Evolutionary conservation across 23 tunicate genomes (phyloP), one percentile per base, ranked within the genome.

Genomic region (Halocynthia aurantium): DNA sequence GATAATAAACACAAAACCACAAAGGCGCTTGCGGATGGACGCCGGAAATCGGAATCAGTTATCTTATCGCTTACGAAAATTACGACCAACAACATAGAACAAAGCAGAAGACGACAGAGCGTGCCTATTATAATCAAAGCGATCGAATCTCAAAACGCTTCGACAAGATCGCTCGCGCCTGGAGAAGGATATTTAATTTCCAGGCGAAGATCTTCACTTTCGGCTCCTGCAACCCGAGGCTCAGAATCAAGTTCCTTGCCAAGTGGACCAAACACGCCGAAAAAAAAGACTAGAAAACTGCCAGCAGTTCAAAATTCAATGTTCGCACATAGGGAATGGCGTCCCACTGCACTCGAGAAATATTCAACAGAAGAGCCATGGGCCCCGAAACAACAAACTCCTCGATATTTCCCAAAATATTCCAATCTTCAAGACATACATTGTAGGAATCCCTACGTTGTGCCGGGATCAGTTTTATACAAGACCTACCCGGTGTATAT

Each of bases 181-280:
- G 78, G 85, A 40, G 78, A 72, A 60, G 67, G 76, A 40, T 71
- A 77, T 18, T 49, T 31, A 8, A 75, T 50, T 10, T 51, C 11
- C n/a, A 56, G 83, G 15, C 52, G 51, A 51, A 19, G 82, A 13
- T 69, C 85, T 13, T 88, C 95, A 52, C 50, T 73, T 52, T 78
- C 88, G 50, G 88, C 96, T 0, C 88, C 96, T 9, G 96, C 96
- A 19, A 89, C 96, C 13, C 76, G 73, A 6, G 96, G 78, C 21
- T 22, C 50, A 12, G 78, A 54, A 54, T 74, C 78, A 8, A 56
- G 19, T 31, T 31, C 44, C 19, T 50, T 21, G 53, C 62, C 50
- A 8, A 53, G n/a, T 13, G 44, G 44, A 31, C 44, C 1, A 31
- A 31, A 31, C 1, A 31, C 84, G 13, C 80, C 90, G 60, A 85